Percentiles rank a stretch among this genome's conserved stretches.
phyloP scores from a whole-genome alignment of 2,888 invertebrate genomes.

The Hypomecis punctinalis region DNA sequence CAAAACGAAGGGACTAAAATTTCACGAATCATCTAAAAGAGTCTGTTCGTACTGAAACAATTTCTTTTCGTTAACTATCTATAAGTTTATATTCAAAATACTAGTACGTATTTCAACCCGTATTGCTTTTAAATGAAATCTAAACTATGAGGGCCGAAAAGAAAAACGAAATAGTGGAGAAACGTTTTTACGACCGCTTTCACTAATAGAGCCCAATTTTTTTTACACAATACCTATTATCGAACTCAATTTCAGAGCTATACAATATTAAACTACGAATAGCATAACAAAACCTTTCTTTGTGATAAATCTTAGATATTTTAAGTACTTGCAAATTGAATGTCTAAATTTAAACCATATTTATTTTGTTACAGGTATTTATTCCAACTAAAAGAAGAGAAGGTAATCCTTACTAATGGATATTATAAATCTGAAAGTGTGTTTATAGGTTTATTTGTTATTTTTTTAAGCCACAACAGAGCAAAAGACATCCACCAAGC shows the following conservation, averaged over 20 bases:
- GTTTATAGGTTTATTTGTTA: too few relatives aligned
- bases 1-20: too few relatives aligned
- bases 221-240: neutral
- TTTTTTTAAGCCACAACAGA: too few relatives aligned
- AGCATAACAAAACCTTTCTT: neutral
- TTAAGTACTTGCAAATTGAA: neutral
- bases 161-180: constrained; percentile 15
- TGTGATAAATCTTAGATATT: neutral
- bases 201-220: constrained; percentile 20
- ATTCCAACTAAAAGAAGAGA: neutral
- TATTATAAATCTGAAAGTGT: too few relatives aligned
- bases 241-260: neutral
- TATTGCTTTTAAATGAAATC: constrained; percentile 15
- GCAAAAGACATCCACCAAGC: too few relatives aligned
- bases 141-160: constrained; percentile 14
- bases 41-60: too few relatives aligned
- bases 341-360: neutral
- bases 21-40: too few relatives aligned
- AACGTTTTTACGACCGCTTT: constrained; percentile 21
- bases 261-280: neutral
- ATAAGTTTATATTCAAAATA: too few relatives aligned
- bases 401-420: neutral
- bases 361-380: constrained; percentile 17
- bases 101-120: constrained; percentile 6
- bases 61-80: too few relatives aligned